A percentile compares a stretch with the other conserved stretches of the same genome.
phyloP scores from a whole-genome alignment of 2,797 vertebrate genomes.

The Hoplostethus mediterraneus region DNA sequence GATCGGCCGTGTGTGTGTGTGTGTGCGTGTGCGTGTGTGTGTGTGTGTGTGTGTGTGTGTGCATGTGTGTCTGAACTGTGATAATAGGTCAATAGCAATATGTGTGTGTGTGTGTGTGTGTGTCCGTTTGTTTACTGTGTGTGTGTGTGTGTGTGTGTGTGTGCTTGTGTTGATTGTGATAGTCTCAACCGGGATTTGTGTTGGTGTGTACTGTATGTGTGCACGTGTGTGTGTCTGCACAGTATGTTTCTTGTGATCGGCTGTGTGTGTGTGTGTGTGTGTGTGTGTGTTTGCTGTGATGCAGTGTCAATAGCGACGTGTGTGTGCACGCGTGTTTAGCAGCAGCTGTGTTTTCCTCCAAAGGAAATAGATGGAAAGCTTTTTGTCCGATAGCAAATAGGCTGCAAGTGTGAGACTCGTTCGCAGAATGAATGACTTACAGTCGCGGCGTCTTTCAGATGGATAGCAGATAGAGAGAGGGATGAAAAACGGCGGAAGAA shows the following conservation, averaged over 20 bases:
- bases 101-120: constrained; percentile 10
- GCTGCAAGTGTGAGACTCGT: constrained; percentile 57
- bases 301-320: constrained; percentile 32
- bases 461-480: constrained; percentile 23
- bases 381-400: constrained; percentile 70
- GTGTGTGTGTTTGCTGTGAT: constrained; percentile 30
- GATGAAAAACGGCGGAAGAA: constrained; percentile 32
- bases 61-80: constrained; percentile 7
- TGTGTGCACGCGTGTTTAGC: constrained; percentile 56
- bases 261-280: neutral
- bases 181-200: too few relatives aligned
- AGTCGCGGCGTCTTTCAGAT: constrained; percentile 57
- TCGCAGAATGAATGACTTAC: constrained; percentile 63
- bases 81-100: constrained; percentile 24
- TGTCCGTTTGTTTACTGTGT: too few relatives aligned
- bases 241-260: too few relatives aligned
- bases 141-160: too few relatives aligned
- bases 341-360: constrained; percentile 78
- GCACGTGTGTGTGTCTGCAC: too few relatives aligned
- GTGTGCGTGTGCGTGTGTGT: constrained; percentile 9
- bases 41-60: constrained; percentile 42
- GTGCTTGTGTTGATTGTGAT: too few relatives aligned
- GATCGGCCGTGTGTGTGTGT: too few relatives aligned
- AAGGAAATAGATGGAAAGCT: constrained; percentile 68
- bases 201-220: neutral